Conservation (phyloP, 2,113 vertebrate species). For the Elaphurus davidianus region DNA sequence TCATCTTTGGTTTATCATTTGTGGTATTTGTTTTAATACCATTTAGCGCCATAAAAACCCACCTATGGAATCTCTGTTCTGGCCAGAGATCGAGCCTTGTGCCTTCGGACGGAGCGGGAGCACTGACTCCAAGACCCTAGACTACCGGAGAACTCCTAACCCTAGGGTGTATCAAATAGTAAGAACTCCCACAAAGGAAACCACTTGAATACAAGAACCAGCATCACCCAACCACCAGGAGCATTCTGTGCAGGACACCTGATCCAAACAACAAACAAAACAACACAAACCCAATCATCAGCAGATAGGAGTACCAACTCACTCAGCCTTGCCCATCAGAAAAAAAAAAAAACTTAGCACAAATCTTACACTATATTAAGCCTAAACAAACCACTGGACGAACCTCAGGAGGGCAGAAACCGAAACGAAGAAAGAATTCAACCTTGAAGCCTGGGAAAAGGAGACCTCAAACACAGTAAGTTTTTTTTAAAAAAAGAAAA, state of each 20-base stretch:
- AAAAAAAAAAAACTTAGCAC: neutral
- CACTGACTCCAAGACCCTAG: neutral
- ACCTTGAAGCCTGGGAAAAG: neutral
- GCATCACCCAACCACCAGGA: neutral
- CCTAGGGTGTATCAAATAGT: neutral
- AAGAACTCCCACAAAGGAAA: neutral
- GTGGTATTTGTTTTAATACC: neutral
- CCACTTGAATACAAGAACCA: neutral
- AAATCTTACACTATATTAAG: neutral
- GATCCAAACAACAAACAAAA: neutral
- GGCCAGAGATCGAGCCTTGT: neutral
- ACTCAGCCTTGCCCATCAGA: neutral
- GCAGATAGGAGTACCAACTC: neutral
- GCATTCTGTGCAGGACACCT: neutral
- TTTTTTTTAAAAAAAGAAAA: neutral
- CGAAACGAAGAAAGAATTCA: neutral
- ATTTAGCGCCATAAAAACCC: neutral
- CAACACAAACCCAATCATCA: neutral
- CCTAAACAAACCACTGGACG: neutral
- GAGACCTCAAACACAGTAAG: neutral
- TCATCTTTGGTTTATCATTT: neutral
- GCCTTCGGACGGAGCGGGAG: neutral
- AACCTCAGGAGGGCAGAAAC: neutral
- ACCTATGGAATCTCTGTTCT: neutral
- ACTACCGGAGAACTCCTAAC: neutral